Evolutionary conservation across 2,113 vertebrate species (phyloP).

Genomic region (Pontoporia blainvillei): DNA sequence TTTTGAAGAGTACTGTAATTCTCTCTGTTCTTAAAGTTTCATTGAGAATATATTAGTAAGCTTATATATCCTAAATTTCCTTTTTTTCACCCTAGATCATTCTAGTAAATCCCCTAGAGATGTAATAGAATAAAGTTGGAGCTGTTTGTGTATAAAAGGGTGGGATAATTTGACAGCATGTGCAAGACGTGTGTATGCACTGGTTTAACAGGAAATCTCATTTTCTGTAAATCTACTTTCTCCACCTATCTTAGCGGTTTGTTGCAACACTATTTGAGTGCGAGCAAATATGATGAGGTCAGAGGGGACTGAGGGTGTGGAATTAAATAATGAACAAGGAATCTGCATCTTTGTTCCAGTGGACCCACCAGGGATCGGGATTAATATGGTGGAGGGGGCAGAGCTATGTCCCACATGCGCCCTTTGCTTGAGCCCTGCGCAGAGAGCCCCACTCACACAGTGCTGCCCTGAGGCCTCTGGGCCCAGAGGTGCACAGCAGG

Average conservation of each 20-base stretch:
- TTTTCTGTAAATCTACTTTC: not conserved
- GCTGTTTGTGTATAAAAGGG: not conserved
- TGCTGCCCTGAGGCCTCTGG: rapidly evolving
- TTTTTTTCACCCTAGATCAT: not conserved
- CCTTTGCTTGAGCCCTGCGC: not conserved
- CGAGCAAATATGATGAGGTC: not conserved
- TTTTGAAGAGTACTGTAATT: conserved; percentile 50
- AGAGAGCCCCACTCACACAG: not conserved
- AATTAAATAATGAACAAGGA: not conserved
- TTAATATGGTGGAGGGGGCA: not conserved
- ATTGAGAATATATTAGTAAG: conserved; percentile 25
- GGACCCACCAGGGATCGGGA: not conserved
- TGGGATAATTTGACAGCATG: not conserved
- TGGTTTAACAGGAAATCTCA: not conserved
- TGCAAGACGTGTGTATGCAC: not conserved
- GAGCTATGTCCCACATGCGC: not conserved
- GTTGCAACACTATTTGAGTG: not conserved
- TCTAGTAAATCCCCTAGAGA: not conserved
- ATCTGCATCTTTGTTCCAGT: not conserved
- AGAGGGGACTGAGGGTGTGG: not conserved
- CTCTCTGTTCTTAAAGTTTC: conserved; percentile 28
- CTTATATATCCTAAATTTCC: not conserved
- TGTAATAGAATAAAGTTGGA: not conserved
- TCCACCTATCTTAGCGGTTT: not conserved
- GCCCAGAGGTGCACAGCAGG: not conserved